Evolutionary conservation across 2,888 invertebrate species (phyloP), one percentile per base, ranked within the genome.

Genomic region (Endotricha flammealis): DNA sequence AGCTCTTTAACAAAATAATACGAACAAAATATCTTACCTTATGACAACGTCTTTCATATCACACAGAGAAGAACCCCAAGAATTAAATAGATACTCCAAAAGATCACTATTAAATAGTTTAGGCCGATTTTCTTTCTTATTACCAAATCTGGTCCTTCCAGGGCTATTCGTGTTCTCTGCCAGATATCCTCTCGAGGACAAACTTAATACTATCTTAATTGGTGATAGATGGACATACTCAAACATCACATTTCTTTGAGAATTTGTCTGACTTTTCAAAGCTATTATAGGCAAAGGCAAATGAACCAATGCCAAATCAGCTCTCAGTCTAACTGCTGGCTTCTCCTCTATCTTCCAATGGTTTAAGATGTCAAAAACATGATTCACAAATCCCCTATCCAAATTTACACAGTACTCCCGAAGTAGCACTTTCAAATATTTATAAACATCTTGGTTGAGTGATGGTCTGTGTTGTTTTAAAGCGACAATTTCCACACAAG

Each of bases 381-480:
- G 89, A 42, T 87, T 74, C 46, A 89, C 86, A 50, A 93, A 91
- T 28, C 92, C 92, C 50, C 91, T 89, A 64, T 93, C 93, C 23
- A 93, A 69, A 54, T 91, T 91, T 12, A 93, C 69, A 46, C 88
- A 89, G 56, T 92, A 90, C 62, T 93, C 92, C 51, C 91, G 90
- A 0, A 93, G 64, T 28, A 90, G 62, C 1, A 93, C 58, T 56
- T 91, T 91, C 11, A 92, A 65, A 55, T 88, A 88, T 72, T 90
- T 90, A 51, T 90, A 90, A 22, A 90, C 79, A 44, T 89, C 88
- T 39, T 88, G 88, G 51, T 88, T 87, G 28, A 88, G 61, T 1
- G 70, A 64, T 0, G 82, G 79, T 41, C 85, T 58, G 46, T 83
- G 72, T 36, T 88, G 88, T 53, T 90, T 91, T 6, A 90, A 67